Evolutionary conservation across 2,888 invertebrate genomes (phyloP).

Genomic region (Protonemura montana): DNA sequence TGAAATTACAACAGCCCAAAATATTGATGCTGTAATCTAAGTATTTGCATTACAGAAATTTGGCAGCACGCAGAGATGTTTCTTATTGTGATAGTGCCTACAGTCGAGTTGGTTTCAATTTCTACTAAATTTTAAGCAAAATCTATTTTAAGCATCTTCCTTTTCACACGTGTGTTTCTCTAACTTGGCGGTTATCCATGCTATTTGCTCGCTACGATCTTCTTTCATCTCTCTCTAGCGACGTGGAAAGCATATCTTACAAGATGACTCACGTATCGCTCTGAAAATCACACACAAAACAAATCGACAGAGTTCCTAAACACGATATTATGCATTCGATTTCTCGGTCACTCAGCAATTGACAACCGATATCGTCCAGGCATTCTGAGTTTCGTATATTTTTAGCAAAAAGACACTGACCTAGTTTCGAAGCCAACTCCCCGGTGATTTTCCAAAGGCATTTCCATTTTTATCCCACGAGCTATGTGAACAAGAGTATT

Average conservation of each 20-base stretch:
- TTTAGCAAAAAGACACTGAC: conserved; percentile 7
- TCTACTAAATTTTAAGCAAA: conserved; percentile 7
- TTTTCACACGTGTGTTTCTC: not conserved
- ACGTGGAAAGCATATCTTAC: not conserved
- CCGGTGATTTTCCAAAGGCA: not conserved
- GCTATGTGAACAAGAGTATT: not conserved
- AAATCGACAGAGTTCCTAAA: too few species aligned
- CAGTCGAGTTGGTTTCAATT: conserved; percentile 8
- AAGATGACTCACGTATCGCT: not conserved
- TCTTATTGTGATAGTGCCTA: not conserved
- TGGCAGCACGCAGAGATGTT: not conserved
- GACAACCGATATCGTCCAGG: not conserved
- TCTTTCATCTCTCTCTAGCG: not conserved
- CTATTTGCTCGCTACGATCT: not conserved
- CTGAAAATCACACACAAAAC: too few species aligned
- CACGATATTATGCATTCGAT: too few species aligned
- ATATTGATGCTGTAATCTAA: too few species aligned
- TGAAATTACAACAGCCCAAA: too few species aligned
- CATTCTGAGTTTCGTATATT: not conserved
- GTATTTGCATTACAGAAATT: not conserved
- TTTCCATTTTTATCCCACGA: not conserved
- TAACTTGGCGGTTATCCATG: not conserved
- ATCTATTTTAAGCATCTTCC: not conserved
- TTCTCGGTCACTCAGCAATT: not conserved
- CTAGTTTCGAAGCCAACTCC: not conserved